Base-by-base conservation (phyloP, 2,888 invertebrate species). In the Drosophila prostipennis region DNA sequence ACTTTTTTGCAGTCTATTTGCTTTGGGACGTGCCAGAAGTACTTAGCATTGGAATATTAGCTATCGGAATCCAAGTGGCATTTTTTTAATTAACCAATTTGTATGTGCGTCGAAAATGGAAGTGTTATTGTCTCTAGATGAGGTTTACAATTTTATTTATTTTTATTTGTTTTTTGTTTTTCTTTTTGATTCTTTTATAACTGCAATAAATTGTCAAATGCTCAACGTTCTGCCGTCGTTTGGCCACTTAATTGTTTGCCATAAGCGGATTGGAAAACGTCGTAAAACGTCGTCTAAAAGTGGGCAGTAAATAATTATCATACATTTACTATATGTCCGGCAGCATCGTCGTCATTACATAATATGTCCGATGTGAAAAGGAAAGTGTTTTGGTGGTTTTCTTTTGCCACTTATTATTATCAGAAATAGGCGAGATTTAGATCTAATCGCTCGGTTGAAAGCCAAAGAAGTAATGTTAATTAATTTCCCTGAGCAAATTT, bases 71-170 rank as follows among this genome's bases (percentile, higher is more conserved):
- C 58, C 2, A 61, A 61, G 37, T 45, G 52, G 26, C 26, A 52
- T 29, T 72, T 29, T 72, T 72, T 74, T 81, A 81, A 81, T 81
- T 79, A 84, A 81, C 72, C 81, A 77, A 81, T 81, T 81, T 81
- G 84, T 84, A 81, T 61, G 72, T 78, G 74, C 72, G 73, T 48
- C 51, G 26, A 43, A 48, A 43, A 46, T 68, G 49, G 45, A 34
- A 23, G 74, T 76, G 74, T 72, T 26, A 53, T 65, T 76, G 26
- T 40, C 42, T 51, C 52, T 32, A 52, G 52, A 57, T 57, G 56
- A 19, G 37, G 29, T 11, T 63, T 43, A 39, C 29, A 36, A 19
- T 42, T 51, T 49, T 45, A 32, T 40, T 56, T 40, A 32, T 32
- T 40, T 64, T 78, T 57, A 19, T 19, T 19, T 19, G 19, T 2